Base-by-base conservation (phyloP, 2,888 invertebrate genomes). In the Orthosia gothica region DNA sequence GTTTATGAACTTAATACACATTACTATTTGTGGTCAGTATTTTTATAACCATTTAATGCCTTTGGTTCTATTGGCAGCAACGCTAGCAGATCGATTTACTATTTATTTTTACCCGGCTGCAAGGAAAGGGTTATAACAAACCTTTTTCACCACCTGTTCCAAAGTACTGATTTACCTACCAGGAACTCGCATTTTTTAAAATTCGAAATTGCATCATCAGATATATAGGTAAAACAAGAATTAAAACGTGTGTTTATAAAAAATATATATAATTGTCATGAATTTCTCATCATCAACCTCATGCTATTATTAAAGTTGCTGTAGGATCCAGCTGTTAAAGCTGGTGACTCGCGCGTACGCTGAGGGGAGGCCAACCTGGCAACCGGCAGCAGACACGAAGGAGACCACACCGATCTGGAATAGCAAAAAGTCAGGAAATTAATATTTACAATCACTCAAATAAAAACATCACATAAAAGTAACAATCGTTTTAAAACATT, bases 271-370 rank as follows among this genome's bases (percentile, higher is more conserved):
- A 54, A 59, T 40, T n/a, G 12, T 69, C 23, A 40, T 54, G 7
- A 23, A 66, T 67, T 55, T 47, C 3, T 40, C 9, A 23, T 18
- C 9, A 11, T 49, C 0, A 54, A 62, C 50, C 13, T 52, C 16
- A 13, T 47, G 59, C 12, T 45, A 32, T 52, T 84, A 85, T 76
- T 73, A 91, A 72, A 92, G 12, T 59, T 92, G 75, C 66, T 90
- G 89, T 0, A 76, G 26, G 69, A 94, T 92, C 85, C 92, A 94
- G 75, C 52, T 81, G 83, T 81, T 70, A 89, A 92, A 93, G 74
- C 91, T 92, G 82, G 93, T 93, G 59, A 92, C 88, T 20, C 94
- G 89, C 11, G 93, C 92, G 85, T 92, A 94, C 20, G 91, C 93
- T 2, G 93, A 92, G 0, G 94, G 94, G 85, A 85, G 86, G 3